These are phyloP conservation scores for Lycodopsis pacificus DNA, from an alignment of 2,797 vertebrate genomes.

Conservation along the genomic window DNA sequence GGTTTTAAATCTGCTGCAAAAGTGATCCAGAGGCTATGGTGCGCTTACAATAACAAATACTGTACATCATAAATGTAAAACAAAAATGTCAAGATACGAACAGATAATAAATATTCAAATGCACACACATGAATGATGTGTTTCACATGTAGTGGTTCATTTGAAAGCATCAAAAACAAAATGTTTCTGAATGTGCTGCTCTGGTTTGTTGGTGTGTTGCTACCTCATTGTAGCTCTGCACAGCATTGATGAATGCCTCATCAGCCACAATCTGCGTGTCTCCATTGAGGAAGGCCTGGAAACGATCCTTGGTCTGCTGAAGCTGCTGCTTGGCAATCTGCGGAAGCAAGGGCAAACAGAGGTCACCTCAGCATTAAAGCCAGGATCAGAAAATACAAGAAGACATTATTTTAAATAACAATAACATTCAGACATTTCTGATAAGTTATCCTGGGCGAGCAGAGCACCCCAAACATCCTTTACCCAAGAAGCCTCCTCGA, in stretches of 20 bases:
- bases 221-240: constrained; percentile 99
- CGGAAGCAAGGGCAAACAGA: constrained; percentile 62
- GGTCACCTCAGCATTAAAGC: constrained; percentile 20
- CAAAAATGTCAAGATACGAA: background rate
- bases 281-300: constrained; percentile 98
- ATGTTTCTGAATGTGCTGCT: constrained; percentile 14
- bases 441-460: background rate
- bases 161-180: constrained; percentile 13
- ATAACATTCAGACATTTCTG: constrained; percentile 9
- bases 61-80: background rate
- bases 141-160: constrained; percentile 5
- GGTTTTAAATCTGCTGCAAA: constrained; percentile 6
- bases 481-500: constrained; percentile 6
- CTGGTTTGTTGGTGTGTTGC: constrained; percentile 3
- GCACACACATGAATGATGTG: background rate
- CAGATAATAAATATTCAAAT: background rate
- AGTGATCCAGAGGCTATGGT: background rate
- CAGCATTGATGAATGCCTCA: constrained; percentile 99
- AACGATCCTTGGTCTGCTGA: constrained; percentile 98
- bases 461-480: background rate
- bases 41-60: background rate
- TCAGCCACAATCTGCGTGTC: constrained; percentile 99
- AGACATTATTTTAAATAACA: constrained; percentile 2
- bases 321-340: constrained; percentile 99
- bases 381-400: constrained; percentile 21